Conservation (phyloP, 2,888 invertebrate genomes). For the Ceratothoa steindachneri region DNA sequence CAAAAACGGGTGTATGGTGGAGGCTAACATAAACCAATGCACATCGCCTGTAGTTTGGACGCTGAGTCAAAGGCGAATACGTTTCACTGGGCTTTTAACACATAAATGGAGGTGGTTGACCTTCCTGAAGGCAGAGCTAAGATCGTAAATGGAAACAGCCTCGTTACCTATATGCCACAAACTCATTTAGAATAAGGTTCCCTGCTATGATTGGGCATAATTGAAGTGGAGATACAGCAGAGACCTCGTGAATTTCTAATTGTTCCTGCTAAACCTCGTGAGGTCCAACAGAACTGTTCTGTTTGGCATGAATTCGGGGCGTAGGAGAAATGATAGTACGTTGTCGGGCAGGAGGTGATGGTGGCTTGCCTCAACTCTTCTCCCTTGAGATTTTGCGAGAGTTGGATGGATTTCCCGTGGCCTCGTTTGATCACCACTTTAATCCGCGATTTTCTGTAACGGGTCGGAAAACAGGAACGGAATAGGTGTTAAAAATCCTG, state of each 20-base stretch:
- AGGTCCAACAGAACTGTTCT: constrained; percentile 36
- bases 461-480: constrained; percentile 34
- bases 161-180: constrained; percentile 77
- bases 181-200: constrained; percentile 87
- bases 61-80: constrained; percentile 68
- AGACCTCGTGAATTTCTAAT: constrained; percentile 65
- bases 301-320: constrained; percentile 43
- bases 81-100: constrained; percentile 88
- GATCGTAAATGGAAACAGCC: constrained; percentile 65
- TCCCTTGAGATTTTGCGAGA: constrained; percentile 27
- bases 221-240: constrained; percentile 76
- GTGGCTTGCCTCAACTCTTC: constrained; percentile 39
- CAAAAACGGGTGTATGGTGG: constrained; percentile 69
- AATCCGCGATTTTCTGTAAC: constrained; percentile 35
- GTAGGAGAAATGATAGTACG: constrained; percentile 33
- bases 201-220: constrained; percentile 79
- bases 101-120: constrained; percentile 48
- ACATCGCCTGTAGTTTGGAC: constrained; percentile 66
- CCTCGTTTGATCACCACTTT: neutral
- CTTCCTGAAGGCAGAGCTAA: constrained; percentile 55
- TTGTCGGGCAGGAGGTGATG: constrained; percentile 36
- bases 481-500: constrained; percentile 31
- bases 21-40: constrained; percentile 66
- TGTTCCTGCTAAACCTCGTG: constrained; percentile 30
- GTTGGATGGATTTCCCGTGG: neutral